Evolutionary conservation across 2,888 invertebrate genomes (phyloP), one percentile per base, ranked within the genome.

Genomic region (Noctuana brunneofusca): DNA sequence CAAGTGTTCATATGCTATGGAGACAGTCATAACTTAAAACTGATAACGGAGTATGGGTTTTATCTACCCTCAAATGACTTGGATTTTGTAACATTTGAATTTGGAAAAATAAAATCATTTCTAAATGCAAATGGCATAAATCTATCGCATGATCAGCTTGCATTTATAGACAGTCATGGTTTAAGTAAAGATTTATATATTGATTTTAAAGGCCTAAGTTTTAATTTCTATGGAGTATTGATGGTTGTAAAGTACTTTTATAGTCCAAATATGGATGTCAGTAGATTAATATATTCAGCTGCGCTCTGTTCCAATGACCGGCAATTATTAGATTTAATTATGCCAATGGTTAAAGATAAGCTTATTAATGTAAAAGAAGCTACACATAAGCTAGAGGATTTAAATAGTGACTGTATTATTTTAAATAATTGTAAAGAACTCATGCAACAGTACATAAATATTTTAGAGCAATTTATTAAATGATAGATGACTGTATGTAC

Each of bases 1-100:
- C 95, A 98, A 90, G 94, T 97, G 59, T 98, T 96, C 80, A 98
- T 98, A 71, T 96, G 95, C 71, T 98, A 98, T 78, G 98, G 98
- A 0, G 91, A 94, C 41, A 96, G 97, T 78, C 93, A 95, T 71
- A 98, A 96, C 86, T 81, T 93, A 0, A 96, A 95, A 80, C 87
- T 98, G n/a, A 93, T 96, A 32, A 89, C 95, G 0, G 97, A 98
- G 74, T 98, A 98, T 89, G 98, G 98, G 0, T 98, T 98, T 82
- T 94, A 94, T 72, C 81, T 95, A 65, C 92, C 94, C 0, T 76
- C 86, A 5, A 97, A 97, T 89, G 89, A 92, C 32, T 87, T 95
- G 71, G 96, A 96, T 81, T 93, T 86, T 78, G 92, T 96, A 56
- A 84, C 91, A 57, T 93, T 96, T 72, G 78, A 85, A 32, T 89